Percentiles rank a stretch among this genome's conserved stretches.
phyloP scores from a whole-genome alignment of 2,113 vertebrate genomes.

The Xenus cinereus region DNA sequence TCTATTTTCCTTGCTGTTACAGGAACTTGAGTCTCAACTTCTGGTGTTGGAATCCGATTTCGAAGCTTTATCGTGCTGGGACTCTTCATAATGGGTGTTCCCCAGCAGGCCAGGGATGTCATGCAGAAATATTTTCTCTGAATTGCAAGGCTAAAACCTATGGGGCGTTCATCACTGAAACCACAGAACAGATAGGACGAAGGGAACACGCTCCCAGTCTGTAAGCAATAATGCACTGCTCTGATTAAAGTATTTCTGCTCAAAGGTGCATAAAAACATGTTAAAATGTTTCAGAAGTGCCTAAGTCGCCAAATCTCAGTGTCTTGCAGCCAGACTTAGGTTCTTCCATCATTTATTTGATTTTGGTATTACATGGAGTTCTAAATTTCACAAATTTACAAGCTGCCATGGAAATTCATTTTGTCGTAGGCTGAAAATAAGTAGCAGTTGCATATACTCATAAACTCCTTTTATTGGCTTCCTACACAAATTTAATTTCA shows the following conservation, averaged over 20 bases:
- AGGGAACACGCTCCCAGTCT: background rate
- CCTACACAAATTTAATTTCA: background rate
- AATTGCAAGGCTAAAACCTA: background rate
- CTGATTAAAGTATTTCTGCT: background rate
- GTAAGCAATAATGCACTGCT: background rate
- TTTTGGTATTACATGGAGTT: background rate
- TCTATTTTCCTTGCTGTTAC: background rate
- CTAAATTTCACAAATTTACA: background rate
- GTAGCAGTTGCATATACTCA: background rate
- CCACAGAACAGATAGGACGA: background rate
- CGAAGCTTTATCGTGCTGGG: background rate
- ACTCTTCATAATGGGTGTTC: background rate
- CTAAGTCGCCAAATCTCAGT: background rate
- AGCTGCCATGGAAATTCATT: background rate
- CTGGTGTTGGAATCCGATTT: background rate
- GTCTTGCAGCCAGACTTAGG: background rate
- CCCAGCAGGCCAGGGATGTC: background rate
- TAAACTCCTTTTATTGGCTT: constrained; percentile 10
- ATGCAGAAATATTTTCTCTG: background rate
- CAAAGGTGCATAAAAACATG: background rate
- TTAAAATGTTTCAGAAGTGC: background rate
- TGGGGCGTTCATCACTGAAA: background rate
- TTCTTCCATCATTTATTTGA: background rate
- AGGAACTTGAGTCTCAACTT: background rate
- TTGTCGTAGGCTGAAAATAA: background rate